These are phyloP conservation scores for Lerista edwardsae DNA, from an alignment of 2,797 vertebrate genomes.

Conservation along the genomic window DNA sequence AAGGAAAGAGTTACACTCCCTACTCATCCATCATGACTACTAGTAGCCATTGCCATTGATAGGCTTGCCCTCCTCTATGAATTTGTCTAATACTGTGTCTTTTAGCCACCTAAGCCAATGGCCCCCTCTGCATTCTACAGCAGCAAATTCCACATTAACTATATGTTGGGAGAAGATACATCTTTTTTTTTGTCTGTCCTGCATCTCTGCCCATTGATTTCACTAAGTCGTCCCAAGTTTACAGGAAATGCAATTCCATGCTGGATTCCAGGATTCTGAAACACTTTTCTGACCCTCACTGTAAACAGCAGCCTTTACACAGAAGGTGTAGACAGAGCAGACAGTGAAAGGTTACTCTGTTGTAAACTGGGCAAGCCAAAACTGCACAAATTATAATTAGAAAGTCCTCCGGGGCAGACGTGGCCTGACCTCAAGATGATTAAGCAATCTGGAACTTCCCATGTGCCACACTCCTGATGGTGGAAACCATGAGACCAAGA, in stretches of 20 bases:
- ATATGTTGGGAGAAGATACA: too few relatives aligned
- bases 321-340: neutral
- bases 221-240: too few relatives aligned
- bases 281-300: neutral
- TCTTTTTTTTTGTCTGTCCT: neutral
- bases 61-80: too few relatives aligned
- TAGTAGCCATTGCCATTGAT: too few relatives aligned
- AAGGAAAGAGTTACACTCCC: neutral
- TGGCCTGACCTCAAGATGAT: constrained; percentile 15
- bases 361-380: neutral
- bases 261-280: neutral
- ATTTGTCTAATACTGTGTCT: too few relatives aligned
- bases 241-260: too few relatives aligned
- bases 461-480: neutral
- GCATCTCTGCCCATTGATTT: too few relatives aligned
- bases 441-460: constrained; percentile 18
- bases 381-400: constrained; percentile 16
- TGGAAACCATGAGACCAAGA: neutral
- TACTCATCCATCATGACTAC: too few relatives aligned
- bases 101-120: too few relatives aligned
- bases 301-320: neutral
- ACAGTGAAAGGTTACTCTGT: neutral
- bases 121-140: too few relatives aligned
- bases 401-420: neutral
- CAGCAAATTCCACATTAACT: too few relatives aligned